Evolutionary conservation across 2,113 vertebrate species (phyloP).

Genomic region (Corythaeola cristata): DNA sequence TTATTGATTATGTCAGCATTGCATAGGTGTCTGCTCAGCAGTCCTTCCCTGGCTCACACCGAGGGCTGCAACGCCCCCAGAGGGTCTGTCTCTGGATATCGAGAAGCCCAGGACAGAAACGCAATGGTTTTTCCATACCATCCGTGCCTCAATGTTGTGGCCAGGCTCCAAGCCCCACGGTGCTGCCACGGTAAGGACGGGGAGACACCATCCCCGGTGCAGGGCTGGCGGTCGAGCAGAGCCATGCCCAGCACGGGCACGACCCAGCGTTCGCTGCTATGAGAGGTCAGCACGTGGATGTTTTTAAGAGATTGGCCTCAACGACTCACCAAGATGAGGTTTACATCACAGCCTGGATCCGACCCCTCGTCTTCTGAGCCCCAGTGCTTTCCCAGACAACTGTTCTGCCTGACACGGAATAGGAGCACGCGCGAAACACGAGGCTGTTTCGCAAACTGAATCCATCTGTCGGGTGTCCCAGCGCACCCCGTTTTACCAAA

Average conservation of each 20-base stretch:
- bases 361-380: neutral
- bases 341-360: neutral
- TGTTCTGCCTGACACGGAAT: neutral
- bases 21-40: neutral
- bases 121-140: neutral
- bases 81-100: neutral
- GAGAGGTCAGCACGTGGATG: neutral
- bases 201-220: fast-evolving
- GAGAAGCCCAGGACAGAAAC: neutral
- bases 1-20: neutral
- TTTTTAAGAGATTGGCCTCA: neutral
- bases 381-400: neutral
- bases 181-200: neutral
- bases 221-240: neutral
- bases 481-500: neutral
- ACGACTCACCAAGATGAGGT: neutral
- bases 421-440: neutral
- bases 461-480: neutral
- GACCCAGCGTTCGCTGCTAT: neutral
- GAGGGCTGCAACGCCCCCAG: neutral
- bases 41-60: neutral
- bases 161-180: neutral
- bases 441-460: neutral
- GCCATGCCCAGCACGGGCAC: fast-evolving
- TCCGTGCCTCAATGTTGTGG: neutral